phyloP scores from a whole-genome alignment of 2,888 invertebrate species.

The Crocallis elinguaria region DNA sequence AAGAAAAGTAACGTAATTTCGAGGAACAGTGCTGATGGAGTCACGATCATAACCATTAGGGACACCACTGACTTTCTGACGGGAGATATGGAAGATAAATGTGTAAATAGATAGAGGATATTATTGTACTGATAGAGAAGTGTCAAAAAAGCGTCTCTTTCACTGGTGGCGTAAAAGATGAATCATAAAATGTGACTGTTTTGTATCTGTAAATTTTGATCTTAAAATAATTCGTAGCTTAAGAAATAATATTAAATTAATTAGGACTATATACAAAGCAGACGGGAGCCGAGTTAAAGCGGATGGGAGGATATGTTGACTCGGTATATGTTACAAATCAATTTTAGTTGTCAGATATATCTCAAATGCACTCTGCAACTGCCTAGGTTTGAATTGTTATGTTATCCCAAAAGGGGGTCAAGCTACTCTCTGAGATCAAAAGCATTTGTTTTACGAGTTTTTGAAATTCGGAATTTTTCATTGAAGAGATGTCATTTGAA shows the following conservation, averaged over 20 bases:
- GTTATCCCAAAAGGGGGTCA: too few species aligned
- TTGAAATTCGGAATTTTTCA: too few species aligned
- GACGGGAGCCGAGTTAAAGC: too few species aligned
- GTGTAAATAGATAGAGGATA: conserved; percentile 66
- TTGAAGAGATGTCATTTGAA: too few species aligned
- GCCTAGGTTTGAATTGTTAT: too few species aligned
- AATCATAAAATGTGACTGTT: not conserved
- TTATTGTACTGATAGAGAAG: not conserved
- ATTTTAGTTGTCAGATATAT: too few species aligned
- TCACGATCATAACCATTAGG: conserved; percentile 74
- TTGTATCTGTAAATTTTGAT: conserved; percentile 12
- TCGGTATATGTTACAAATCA: too few species aligned
- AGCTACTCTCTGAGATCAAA: too few species aligned
- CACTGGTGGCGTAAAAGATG: not conserved
- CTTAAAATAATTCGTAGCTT: not conserved
- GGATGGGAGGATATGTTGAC: too few species aligned
- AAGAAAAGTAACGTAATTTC: conserved; percentile 76
- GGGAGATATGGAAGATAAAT: conserved; percentile 65
- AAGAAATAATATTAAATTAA: not conserved
- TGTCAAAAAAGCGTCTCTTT: not conserved
- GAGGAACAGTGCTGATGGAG: conserved; percentile 70
- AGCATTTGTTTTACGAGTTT: too few species aligned
- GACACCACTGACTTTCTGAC: conserved; percentile 69
- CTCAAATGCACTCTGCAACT: too few species aligned
- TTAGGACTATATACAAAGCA: too few species aligned